A percentile compares a stretch with the other conserved stretches of the same genome.
Conservation (phyloP, 2,113 vertebrate species). For the Stictonetta naevosa region DNA sequence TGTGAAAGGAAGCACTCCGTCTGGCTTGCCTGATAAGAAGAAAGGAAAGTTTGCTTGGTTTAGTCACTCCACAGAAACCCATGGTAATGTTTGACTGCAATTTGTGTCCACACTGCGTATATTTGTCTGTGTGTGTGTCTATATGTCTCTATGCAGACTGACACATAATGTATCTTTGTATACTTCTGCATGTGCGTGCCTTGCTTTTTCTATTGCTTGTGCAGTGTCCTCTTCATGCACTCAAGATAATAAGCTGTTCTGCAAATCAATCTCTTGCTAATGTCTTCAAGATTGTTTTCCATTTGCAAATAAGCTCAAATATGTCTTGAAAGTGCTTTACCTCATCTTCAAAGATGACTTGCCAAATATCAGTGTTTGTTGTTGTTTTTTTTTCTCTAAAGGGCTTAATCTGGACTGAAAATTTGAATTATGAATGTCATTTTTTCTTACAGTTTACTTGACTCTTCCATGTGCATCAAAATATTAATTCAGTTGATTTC, state of each 20-base stretch:
- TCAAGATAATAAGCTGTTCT: slow-evolving; percentile 6
- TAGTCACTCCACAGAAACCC: slow-evolving; percentile 85
- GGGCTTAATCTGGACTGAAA: neutral
- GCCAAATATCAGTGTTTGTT: neutral
- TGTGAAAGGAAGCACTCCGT: slow-evolving; percentile 80
- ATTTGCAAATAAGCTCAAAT: slow-evolving; percentile 34
- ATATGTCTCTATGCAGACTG: neutral
- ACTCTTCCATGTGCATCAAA: neutral
- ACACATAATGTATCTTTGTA: neutral
- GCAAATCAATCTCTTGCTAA: neutral
- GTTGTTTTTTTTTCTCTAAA: neutral
- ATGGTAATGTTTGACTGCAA: slow-evolving; percentile 78
- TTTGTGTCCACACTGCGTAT: slow-evolving; percentile 32
- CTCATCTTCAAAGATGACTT: slow-evolving; percentile 8
- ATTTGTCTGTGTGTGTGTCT: neutral
- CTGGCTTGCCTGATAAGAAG: slow-evolving; percentile 83
- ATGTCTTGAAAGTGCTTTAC: slow-evolving; percentile 22
- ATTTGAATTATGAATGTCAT: neutral
- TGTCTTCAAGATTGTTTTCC: neutral
- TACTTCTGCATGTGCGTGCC: neutral
- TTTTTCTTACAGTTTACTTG: slow-evolving; percentile 1
- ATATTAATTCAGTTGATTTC: neutral
- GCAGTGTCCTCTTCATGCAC: neutral
- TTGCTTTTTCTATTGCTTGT: slow-evolving; percentile 13
- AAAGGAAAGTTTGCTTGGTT: slow-evolving; percentile 86